These are phyloP conservation scores for Galbula dea DNA, from an alignment of 2,113 vertebrate genomes.

Conservation along the genomic window DNA sequence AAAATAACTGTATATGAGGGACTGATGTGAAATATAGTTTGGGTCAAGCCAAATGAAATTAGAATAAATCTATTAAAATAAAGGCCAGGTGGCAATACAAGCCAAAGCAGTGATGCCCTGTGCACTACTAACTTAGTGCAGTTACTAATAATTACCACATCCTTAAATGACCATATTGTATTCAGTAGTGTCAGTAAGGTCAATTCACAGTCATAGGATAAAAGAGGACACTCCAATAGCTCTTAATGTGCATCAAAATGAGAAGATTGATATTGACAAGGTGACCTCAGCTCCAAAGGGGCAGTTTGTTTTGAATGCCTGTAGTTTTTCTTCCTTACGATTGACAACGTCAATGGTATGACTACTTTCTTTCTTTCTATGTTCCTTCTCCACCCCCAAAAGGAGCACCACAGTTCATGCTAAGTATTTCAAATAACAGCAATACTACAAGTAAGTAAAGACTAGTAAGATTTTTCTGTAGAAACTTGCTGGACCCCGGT, in stretches of 20 bases:
- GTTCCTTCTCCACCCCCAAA: background rate
- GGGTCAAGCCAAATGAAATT: background rate
- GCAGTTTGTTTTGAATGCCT: conserved; percentile 45
- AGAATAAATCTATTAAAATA: background rate
- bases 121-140: conserved; percentile 3
- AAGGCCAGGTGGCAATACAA: conserved; percentile 53
- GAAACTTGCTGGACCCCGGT: background rate
- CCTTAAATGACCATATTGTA: conserved; percentile 58
- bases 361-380: background rate
- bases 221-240: conserved; percentile 33
- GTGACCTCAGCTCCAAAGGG: conserved; percentile 6
- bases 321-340: conserved; percentile 5
- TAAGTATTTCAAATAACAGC: background rate
- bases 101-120: background rate
- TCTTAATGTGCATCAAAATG: conserved; percentile 33
- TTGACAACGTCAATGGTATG: background rate
- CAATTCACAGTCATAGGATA: conserved; percentile 45
- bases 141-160: conserved; percentile 40
- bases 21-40: background rate
- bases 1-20: background rate
- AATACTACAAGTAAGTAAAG: background rate
- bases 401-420: background rate
- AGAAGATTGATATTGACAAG: conserved; percentile 56
- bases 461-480: background rate
- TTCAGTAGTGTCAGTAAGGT: conserved; percentile 49